Percentiles rank a stretch among this genome's conserved stretches.
Evolutionary conservation across 1,140 invertebrate species (phyloP).

Genomic region (Brachionus sp.): DNA sequence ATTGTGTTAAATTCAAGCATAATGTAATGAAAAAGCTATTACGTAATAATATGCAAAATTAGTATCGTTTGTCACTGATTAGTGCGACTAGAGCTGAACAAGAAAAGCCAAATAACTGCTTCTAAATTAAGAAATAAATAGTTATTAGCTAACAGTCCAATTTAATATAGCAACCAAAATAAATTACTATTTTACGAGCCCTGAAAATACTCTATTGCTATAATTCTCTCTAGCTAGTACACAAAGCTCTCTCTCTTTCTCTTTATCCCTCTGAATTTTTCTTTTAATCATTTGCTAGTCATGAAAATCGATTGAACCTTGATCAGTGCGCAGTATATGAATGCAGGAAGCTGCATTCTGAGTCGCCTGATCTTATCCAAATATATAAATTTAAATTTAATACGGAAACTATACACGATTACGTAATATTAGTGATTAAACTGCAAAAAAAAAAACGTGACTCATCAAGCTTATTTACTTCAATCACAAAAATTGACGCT

Average conservation of each 20-base stretch:
- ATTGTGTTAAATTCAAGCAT: neutral
- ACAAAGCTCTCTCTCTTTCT: no score
- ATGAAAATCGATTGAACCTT: no score
- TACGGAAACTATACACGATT: neutral
- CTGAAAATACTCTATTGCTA: no score
- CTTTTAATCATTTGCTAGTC: no score
- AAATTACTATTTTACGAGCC: no score
- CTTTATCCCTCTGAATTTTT: no score
- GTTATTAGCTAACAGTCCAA: neutral
- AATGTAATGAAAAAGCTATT: constrained; percentile 21
- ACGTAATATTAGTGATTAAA: neutral
- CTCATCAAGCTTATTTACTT: neutral
- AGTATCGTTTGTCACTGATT: neutral
- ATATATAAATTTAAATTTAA: neutral
- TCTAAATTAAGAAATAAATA: neutral
- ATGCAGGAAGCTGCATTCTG: neutral
- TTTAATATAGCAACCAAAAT: neutral
- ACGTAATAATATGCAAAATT: neutral
- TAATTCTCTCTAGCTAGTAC: no score
- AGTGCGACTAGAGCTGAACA: neutral
- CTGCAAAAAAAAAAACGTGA: neutral
- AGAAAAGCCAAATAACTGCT: neutral
- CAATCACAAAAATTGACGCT: neutral
- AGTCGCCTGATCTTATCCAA: neutral
- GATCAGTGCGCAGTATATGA: neutral